Conservation (phyloP, 2,113 vertebrate species). For the Empidonax traillii region DNA sequence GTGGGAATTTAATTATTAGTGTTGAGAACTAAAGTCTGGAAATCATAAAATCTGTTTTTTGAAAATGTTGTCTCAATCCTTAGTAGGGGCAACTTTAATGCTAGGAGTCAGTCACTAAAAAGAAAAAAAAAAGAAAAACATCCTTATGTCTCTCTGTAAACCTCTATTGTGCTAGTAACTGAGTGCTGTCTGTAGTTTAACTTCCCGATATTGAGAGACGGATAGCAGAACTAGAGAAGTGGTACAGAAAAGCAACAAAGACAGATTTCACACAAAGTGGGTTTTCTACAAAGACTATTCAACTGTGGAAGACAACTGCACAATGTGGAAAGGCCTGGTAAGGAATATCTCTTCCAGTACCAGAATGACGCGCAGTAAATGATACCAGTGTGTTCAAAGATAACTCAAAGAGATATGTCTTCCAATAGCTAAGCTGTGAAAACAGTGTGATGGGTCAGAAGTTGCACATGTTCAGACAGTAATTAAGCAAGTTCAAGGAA, state of each 20-base stretch:
- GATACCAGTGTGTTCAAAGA: not conserved
- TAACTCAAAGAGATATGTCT: not conserved
- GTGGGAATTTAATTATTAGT: not conserved
- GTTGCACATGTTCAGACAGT: not conserved
- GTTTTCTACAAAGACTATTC: not conserved
- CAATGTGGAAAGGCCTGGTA: not conserved
- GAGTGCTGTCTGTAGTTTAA: accelerated
- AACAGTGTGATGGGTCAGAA: not conserved
- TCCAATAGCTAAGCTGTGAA: not conserved
- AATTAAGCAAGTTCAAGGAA: not conserved
- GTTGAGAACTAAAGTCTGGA: not conserved
- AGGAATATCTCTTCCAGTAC: not conserved
- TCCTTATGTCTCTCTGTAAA: not conserved
- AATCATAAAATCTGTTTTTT: not conserved
- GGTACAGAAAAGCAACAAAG: not conserved
- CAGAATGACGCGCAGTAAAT: not conserved
- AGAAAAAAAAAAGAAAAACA: not conserved
- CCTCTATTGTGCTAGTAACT: not conserved
- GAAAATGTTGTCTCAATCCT: not conserved
- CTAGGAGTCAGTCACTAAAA: not conserved
- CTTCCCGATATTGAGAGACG: not conserved
- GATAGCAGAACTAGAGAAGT: not conserved
- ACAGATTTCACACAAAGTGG: accelerated
- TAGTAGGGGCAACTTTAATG: not conserved
- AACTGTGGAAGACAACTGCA: not conserved